Conservation (phyloP, 2,888 invertebrate species). For the Amaurobius ferox region DNA sequence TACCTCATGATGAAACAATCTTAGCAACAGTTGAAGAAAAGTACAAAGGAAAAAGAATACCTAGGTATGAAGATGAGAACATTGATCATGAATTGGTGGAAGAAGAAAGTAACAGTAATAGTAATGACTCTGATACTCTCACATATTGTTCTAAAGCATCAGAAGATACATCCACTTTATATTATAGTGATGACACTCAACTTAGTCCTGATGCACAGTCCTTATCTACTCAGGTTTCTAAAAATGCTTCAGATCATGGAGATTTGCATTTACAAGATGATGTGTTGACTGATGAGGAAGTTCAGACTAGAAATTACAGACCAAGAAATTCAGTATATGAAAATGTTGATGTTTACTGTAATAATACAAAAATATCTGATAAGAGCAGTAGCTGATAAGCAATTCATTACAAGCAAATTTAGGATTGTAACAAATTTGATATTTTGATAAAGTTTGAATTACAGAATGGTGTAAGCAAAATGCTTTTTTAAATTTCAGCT, state of each 20-base stretch:
- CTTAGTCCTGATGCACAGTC: background rate
- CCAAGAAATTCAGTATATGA: background rate
- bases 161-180: background rate
- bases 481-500: no score
- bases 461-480: no score
- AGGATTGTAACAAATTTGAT: background rate
- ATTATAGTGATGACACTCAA: background rate
- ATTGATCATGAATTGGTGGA: background rate
- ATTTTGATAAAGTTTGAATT: no score
- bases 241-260: background rate
- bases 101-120: background rate
- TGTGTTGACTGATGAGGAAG: background rate
- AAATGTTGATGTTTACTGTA: background rate
- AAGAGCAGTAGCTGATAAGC: background rate
- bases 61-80: background rate
- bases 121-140: background rate
- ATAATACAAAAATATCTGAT: background rate
- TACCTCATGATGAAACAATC: background rate
- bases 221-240: background rate
- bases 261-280: background rate
- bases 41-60: no score
- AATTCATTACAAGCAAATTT: background rate
- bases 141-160: background rate
- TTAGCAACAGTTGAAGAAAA: background rate
- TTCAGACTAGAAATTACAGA: background rate